Base-by-base conservation (phyloP, 2,797 vertebrate genomes). In the Semaprochilodus insignis region DNA sequence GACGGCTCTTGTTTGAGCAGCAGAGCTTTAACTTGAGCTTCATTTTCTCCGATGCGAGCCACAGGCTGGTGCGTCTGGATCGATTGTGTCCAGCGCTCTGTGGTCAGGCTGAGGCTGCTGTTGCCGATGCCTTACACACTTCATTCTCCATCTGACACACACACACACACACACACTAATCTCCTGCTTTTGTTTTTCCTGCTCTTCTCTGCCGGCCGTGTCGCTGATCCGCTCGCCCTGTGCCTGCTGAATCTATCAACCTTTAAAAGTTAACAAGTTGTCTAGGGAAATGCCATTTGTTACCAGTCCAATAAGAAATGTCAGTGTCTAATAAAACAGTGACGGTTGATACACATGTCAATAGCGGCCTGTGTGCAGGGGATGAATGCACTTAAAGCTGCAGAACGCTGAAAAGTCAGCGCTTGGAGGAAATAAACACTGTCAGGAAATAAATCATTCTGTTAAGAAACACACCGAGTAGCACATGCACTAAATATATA, bases 221-320 rank as follows among this genome's bases (percentile, higher is more conserved):
- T 86, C 87, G 17, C 65, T 92, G 92, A 94, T 91, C 93, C 90
- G 44, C 89, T 91, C 88, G 91, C 89, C 87, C 54, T 83, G 73
- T 90, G 83, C 89, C 90, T 91, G 92, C 91, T 90, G 92, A 94
- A 94, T 94, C 93, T 91, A 95, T 95, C 93, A 96, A 94, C 91
- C 96, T 95, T 93, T 95, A 96, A 96, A 96, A 97, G 94, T 97
- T 97, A 97, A 97, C 91, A 92, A 97, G 93, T 91, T 94, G 92
- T 94, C 96, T 95, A 91, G 93, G 94, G 94, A 96, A 91, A 96
- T 96, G 93, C 86, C 89, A 95, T 96, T 97, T 96, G 95, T 92
- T 90, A 91, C 94, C 90, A 93, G 91, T 93, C 92, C 93, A 95
- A 93, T 90, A 92, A 92, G 90, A 97, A 96, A 96, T 96, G 95